A percentile compares a stretch with the other conserved stretches of the same genome.
These are phyloP conservation scores for Jaculus jaculus DNA, from an alignment of 2,113 vertebrate genomes.

Conservation along the genomic window DNA sequence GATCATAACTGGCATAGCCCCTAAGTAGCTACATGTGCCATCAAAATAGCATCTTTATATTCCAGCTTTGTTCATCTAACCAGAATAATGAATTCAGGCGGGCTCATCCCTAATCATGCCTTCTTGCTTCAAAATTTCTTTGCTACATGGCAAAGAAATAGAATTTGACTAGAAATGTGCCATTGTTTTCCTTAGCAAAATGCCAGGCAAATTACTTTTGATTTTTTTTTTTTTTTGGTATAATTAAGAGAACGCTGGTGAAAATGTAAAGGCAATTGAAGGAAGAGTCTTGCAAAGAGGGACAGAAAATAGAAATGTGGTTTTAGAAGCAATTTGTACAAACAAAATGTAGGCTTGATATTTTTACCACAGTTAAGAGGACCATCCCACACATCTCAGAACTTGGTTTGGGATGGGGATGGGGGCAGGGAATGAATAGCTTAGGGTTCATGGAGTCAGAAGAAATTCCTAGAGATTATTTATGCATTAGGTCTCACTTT, in stretches of 20 bases:
- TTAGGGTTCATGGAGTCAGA: not conserved
- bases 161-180: not conserved
- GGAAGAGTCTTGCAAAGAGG: not conserved
- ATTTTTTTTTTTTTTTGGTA: not conserved
- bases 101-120: not conserved
- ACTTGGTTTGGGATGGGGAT: not conserved
- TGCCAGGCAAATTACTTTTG: not conserved
- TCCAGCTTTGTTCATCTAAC: not conserved
- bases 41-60: not conserved
- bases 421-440: not conserved
- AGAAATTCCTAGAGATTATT: not conserved
- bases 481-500: not conserved
- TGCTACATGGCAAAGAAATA: not conserved
- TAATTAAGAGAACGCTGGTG: not conserved
- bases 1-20: not conserved
- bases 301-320: not conserved
- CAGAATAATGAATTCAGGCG: not conserved
- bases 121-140: conserved; percentile 2
- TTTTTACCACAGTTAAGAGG: not conserved
- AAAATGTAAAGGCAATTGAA: not conserved
- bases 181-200: conserved; percentile 14
- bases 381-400: not conserved
- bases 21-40: not conserved
- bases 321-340: not conserved
- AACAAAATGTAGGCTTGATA: not conserved